Base-by-base conservation (phyloP, 1,140 invertebrate genomes). In the Leptopilina clavipes region DNA sequence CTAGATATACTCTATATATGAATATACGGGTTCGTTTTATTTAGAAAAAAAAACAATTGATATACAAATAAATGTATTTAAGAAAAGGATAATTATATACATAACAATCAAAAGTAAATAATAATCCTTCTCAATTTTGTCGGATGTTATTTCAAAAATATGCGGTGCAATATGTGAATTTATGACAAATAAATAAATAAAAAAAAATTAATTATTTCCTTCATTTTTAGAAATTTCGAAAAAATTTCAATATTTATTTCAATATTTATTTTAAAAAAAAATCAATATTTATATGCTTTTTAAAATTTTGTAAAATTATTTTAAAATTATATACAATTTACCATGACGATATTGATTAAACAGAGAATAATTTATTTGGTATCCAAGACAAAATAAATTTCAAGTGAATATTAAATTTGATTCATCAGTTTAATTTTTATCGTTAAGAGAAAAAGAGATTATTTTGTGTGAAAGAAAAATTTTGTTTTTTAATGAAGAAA, bases 401-500 rank as follows among this genome's bases (percentile, higher is more conserved):
- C 25, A 12, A n/a, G n/a, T 12, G 25, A 10, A 3, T 6, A 5
- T 12, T 52, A 52, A 14, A 31, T n/a, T n/a, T n/a, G n/a, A n/a
- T n/a, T n/a, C n/a, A 37, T 65, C 8, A 65, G 59, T n/a, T n/a
- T 65, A 0, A 31, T 12, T 37, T 65, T 14, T 54, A 18, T 65
- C 14, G 0, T 31, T 8, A 11, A 31, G 12, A 25, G 3, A 11
- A 31, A 12, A 22, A 8, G 14, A 65, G 25, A 11, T 25, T 52
- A 52, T 31, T 31, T 40, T 40, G 5, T 7, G 37, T 8, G 10
- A 54, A 12, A 65, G 5, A 65, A 65, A n/a, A 37, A 6, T 25
- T 25, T 14, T 31, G 14, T 25, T 65, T 56, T 72, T 70, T 59
- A 65, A 79, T 81, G 80, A 43, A 76, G 71, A 82, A 78, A 75